Evolutionary conservation across 1,140 invertebrate species (phyloP), one percentile per base, ranked within the genome.

Genomic region (Ostrea denselamellosa): DNA sequence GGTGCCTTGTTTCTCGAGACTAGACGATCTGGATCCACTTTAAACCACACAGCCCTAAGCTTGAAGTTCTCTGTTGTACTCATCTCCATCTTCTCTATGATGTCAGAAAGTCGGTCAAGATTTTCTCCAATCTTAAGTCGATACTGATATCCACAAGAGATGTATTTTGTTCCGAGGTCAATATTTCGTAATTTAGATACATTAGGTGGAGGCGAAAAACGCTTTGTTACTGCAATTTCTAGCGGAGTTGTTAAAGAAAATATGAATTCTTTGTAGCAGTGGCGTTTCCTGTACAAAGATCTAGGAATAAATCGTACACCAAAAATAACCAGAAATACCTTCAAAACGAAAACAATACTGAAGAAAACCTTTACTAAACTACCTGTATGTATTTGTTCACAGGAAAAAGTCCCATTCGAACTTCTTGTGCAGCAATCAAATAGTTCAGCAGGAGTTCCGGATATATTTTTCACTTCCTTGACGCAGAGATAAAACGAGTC

Each of bases 101-200:
- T 25, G 25, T 25, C 28, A 34, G 68, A 77, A 25, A 77, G 68
- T 77, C 68, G 9, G 68, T 77, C 22, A 12, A 77, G 68, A 77
- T 77, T 77, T 28, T 77, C 68, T 77, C 68, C 68, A 77, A 77
- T 14, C 28, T 77, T 77, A 22, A 77, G 9, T 77, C 68, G 22
- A 77, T 77, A 25, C 25, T 77, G 68, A 77, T 34, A 77, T 14
- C 68, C 68, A 77, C 68, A 34, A 34, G 28, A 77, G 14, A 12
- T 25, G 14, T 77, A 77, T 25, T 77, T 25, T 2, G 68, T 77
- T 77, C 68, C 68, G 14, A 77, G 28, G 25, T 77, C 25, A 77
- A 77, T 25, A 77, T 22, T 77, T 77, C 68, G 25, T 77, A 77
- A 77, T 77, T 77, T 77, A 34, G 68, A 77, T 28, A 77, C 68